These are phyloP conservation scores for Fregata magnificens DNA, from an alignment of 2,113 vertebrate genomes.

Conservation along the genomic window DNA sequence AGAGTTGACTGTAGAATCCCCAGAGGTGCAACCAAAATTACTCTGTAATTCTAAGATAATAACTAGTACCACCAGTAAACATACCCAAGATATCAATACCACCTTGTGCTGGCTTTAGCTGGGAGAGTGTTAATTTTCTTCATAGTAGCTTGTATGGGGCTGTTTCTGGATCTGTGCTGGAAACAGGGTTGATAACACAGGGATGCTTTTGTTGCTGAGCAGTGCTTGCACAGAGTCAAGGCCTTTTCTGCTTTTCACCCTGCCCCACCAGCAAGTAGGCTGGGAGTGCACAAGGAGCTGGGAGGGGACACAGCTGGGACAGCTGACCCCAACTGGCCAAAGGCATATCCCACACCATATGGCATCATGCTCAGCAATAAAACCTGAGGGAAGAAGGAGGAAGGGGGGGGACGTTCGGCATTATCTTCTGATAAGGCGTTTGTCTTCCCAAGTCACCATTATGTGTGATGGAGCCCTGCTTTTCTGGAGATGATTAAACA, in stretches of 20 bases:
- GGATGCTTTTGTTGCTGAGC: no score
- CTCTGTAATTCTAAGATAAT: not conserved
- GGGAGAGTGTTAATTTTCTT: no score
- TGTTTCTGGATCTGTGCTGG: not conserved
- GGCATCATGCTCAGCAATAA: rapidly evolving
- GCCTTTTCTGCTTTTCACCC: not conserved
- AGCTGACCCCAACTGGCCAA: not conserved
- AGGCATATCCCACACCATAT: no score
- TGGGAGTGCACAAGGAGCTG: not conserved
- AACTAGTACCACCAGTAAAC: not conserved
- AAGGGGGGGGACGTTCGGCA: rapidly evolving
- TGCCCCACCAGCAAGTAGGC: not conserved
- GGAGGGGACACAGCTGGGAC: not conserved
- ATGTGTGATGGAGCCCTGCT: not conserved
- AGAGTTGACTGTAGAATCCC: not conserved
- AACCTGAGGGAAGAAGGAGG: no score
- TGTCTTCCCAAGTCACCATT: not conserved
- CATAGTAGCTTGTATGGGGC: not conserved
- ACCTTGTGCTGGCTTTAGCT: not conserved
- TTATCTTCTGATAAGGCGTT: not conserved
- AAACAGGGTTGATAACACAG: not conserved
- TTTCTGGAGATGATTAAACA: not conserved
- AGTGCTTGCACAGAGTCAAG: no score
- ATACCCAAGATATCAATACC: not conserved
- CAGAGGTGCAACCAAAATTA: not conserved